Conservation (phyloP, 2,888 invertebrate genomes). For the Octodonta nipae region DNA sequence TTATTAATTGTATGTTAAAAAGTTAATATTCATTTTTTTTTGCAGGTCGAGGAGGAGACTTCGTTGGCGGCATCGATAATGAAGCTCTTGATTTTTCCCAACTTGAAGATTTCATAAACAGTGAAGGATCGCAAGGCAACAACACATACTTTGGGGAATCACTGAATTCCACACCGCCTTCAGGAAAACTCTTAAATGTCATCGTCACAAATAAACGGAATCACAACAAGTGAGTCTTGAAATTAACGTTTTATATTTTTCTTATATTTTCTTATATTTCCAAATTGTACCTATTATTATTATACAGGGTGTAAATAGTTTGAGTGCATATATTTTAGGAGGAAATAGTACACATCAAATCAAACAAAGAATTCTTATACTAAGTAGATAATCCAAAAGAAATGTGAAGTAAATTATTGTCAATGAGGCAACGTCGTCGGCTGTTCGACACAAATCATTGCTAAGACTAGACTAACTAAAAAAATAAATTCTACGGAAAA, state of each 20-base stretch:
- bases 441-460: too few species aligned
- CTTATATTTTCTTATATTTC: background rate
- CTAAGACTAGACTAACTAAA: too few species aligned
- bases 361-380: too few species aligned
- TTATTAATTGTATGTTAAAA: slow-evolving; percentile 3
- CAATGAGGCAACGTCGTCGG: too few species aligned
- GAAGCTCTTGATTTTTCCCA: slow-evolving; percentile 67
- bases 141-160: slow-evolving; percentile 37
- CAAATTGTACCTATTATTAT: too few species aligned
- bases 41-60: slow-evolving; percentile 63
- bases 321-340: too few species aligned
- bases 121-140: slow-evolving; percentile 39
- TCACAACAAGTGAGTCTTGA: slow-evolving; percentile 25
- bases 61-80: slow-evolving; percentile 76
- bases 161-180: slow-evolving; percentile 19
- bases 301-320: too few species aligned
- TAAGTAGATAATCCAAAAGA: too few species aligned
- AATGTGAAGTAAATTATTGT: too few species aligned
- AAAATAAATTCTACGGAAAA: too few species aligned
- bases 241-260: background rate
- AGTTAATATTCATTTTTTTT: slow-evolving; percentile 4
- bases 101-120: slow-evolving; percentile 78
- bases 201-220: slow-evolving; percentile 34
- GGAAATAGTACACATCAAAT: too few species aligned
- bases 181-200: slow-evolving; percentile 33